Percentiles rank a stretch among this genome's conserved stretches.
These are phyloP conservation scores for Ditylenchus dipsaci DNA, from an alignment of 1,140 invertebrate species.

Conservation along the genomic window DNA sequence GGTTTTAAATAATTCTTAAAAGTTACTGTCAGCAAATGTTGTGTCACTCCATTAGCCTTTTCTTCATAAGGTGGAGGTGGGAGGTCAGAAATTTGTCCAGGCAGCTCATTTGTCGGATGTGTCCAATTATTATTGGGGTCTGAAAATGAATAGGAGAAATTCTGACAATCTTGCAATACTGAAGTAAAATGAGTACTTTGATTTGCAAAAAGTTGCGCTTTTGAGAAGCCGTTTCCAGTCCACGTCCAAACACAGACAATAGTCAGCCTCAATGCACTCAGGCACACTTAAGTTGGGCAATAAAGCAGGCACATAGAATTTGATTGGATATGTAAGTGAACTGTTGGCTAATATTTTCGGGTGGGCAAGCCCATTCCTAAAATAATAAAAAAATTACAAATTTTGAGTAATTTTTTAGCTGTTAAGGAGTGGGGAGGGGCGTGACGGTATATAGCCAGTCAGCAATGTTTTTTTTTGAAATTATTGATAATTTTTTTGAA, in stretches of 20 bases:
- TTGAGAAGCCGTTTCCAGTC: conserved; percentile 12
- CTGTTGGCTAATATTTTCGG: conserved; percentile 8
- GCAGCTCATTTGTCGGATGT: conserved; percentile 11
- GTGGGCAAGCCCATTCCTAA: conserved; percentile 21
- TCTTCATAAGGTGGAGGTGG: conserved; percentile 27
- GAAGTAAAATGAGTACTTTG: no score
- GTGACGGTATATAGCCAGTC: no score
- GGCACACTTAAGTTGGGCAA: conserved; percentile 17
- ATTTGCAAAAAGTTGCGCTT: background rate
- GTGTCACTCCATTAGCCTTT: background rate
- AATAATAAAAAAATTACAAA: no score
- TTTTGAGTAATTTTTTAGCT: no score
- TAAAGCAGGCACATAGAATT: conserved; percentile 20
- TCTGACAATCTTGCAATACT: no score
- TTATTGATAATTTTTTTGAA: no score
- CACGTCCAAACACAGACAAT: conserved; percentile 17
- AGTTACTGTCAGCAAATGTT: background rate
- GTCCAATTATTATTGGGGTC: conserved; percentile 24
- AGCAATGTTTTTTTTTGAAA: no score
- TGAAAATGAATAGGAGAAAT: no score
- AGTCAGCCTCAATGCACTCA: conserved; percentile 19
- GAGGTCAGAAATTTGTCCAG: background rate
- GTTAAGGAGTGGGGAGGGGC: no score
- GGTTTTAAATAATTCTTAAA: no score
- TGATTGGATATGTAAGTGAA: conserved; percentile 19